phyloP scores from a whole-genome alignment of 2,113 vertebrate species.

The Crotalus tigris region DNA sequence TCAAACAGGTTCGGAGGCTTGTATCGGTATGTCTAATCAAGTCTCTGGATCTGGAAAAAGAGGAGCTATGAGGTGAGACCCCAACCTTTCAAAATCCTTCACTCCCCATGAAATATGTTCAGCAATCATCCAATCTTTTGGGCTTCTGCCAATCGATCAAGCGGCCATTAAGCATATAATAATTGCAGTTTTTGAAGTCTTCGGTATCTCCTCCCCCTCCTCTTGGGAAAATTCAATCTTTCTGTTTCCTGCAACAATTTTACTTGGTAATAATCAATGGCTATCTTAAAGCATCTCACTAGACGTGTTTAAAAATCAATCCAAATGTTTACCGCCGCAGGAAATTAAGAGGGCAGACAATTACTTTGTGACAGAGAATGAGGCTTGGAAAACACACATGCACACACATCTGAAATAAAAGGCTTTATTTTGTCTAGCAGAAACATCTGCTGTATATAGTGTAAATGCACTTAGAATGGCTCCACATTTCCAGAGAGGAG shows the following conservation, averaged over 20 bases:
- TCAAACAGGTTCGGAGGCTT: neutral
- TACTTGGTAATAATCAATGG: constrained; percentile 29
- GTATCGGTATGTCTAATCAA: neutral
- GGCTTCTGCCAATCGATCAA: constrained; percentile 16
- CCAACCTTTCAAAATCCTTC: neutral
- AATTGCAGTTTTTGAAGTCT: constrained; percentile 32
- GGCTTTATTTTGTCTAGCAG: constrained; percentile 19
- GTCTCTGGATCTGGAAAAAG: neutral
- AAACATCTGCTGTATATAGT: neutral
- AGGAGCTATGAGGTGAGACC: neutral
- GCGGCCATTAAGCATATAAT: constrained; percentile 29
- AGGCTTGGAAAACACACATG: neutral
- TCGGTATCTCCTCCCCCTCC: neutral
- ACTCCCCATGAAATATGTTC: constrained; percentile 16
- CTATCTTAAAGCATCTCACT: constrained; percentile 28
- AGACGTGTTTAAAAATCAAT: constrained; percentile 33
- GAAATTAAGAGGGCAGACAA: constrained; percentile 32
- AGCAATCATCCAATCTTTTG: constrained; percentile 20
- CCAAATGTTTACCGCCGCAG: constrained; percentile 24
- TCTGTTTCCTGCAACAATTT: constrained; percentile 29
- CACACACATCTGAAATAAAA: neutral
- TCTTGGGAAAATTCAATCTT: constrained; percentile 16
- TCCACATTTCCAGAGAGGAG: neutral
- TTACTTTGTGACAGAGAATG: constrained; percentile 26
- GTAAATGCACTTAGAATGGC: neutral